Conservation (phyloP, 2,888 invertebrate genomes). For the Coronaproctus castanopsis region DNA sequence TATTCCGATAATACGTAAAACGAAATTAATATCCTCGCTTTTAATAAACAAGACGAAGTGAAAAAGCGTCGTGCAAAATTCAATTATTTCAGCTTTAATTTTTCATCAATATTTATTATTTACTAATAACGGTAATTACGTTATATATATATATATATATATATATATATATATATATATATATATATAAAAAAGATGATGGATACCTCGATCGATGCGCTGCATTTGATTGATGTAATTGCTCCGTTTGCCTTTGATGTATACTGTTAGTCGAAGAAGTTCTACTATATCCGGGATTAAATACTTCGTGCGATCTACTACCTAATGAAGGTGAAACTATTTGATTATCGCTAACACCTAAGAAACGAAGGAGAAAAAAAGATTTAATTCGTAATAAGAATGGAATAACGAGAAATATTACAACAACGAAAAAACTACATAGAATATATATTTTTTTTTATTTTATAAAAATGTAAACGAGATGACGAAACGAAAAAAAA, state of each 20-base stretch:
- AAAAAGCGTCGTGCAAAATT: too few relatives aligned
- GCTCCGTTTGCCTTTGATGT: constrained; percentile 20
- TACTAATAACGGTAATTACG: too few relatives aligned
- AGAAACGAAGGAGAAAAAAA: constrained; percentile 1
- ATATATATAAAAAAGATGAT: too few relatives aligned
- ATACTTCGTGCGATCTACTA: constrained; percentile 34
- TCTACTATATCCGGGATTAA: constrained; percentile 42
- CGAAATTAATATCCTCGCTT: too few relatives aligned
- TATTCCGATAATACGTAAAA: too few relatives aligned
- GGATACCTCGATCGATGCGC: constrained; percentile 21
- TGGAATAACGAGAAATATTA: neutral
- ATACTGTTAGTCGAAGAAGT: constrained; percentile 43
- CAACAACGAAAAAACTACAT: neutral
- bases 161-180: too few relatives aligned
- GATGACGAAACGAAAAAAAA: neutral
- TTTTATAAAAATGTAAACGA: neutral
- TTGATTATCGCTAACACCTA: constrained; percentile 17
- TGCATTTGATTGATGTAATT: constrained; percentile 23
- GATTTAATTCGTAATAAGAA: neutral
- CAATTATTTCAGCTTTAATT: too few relatives aligned
- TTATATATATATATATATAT: too few relatives aligned
- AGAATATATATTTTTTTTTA: neutral
- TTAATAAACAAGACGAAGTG: too few relatives aligned
- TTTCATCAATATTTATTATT: too few relatives aligned
- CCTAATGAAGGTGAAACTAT: constrained; percentile 14